These are phyloP conservation scores for Eugnorisma glareosa DNA, from an alignment of 2,888 invertebrate species.

Conservation along the genomic window DNA sequence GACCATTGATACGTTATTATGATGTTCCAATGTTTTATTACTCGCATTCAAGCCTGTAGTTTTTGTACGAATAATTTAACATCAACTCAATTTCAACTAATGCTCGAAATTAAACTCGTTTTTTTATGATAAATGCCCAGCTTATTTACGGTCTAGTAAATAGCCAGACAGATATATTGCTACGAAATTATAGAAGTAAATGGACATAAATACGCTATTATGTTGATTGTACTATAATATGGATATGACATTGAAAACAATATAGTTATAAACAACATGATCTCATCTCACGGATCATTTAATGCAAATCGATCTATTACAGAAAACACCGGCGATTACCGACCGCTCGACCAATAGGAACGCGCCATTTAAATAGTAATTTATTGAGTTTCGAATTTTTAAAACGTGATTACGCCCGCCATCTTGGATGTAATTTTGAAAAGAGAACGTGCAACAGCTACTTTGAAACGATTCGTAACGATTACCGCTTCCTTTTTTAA, in stretches of 20 bases:
- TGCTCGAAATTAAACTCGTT: constrained; percentile 54
- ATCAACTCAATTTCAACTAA: constrained; percentile 43
- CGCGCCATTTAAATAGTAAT: constrained; percentile 83
- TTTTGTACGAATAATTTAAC: constrained; percentile 35
- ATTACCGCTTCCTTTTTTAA: constrained; percentile 79
- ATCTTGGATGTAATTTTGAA: constrained; percentile 85
- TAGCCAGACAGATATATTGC: constrained; percentile 50
- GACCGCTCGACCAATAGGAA: constrained; percentile 80
- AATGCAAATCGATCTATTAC: constrained; percentile 89
- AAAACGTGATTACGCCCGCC: constrained; percentile 82
- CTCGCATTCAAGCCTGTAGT: constrained; percentile 8
- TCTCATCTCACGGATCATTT: constrained; percentile 88
- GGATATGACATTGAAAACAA: constrained; percentile 79
- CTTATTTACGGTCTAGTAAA: constrained; percentile 63
- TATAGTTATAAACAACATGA: constrained; percentile 81
- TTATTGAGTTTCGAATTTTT: constrained; percentile 87
- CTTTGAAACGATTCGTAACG: constrained; percentile 75
- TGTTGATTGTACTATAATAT: constrained; percentile 69
- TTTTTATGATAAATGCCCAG: constrained; percentile 46
- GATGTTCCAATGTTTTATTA: constrained; percentile 7
- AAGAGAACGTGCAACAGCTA: constrained; percentile 81
- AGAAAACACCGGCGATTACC: constrained; percentile 82
- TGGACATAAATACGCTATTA: constrained; percentile 75
- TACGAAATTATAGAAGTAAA: constrained; percentile 74
- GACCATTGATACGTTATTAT: neutral